Evolutionary conservation across 1,140 invertebrate species (phyloP), one percentile per base, ranked within the genome.

Genomic region (Argopecten irradians): DNA sequence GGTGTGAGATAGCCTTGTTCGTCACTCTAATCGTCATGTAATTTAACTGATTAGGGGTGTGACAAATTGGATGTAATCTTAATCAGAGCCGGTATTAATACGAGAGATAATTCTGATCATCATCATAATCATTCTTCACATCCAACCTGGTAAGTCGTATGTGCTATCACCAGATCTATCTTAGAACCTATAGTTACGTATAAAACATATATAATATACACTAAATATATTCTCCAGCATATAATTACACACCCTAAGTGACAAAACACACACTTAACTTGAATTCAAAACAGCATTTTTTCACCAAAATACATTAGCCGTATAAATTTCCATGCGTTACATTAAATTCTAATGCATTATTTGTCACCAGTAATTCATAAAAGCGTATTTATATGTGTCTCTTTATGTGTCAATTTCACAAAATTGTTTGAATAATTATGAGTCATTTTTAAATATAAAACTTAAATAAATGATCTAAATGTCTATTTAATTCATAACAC

Each of bases 331-430:
- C n/a, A 71, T 71, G 8, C 13, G 55, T 71, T 71, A 28, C 55
- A 71, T 71, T 71, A 71, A 71, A 71, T 71, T 71, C n/a, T 11
- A 71, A 71, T 71, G 55, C n/a, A n/a, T 71, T 71, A 28, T 71
- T 71, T 71, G 55, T n/a, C 22, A 16, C 22, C 28, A n/a, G 55
- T 71, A 71, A 71, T 71, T 71, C n/a, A 71, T 71, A 71, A 71
- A n/a, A 8, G 16, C 8, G 22, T n/a, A 28, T 28, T 28, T 71
- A 28, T 71, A 28, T 71, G n/a, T 7, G 55, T 71, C 55, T 3
- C n/a, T 71, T 71, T 71, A 16, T 71, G 13, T 71, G 55, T 3
- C 22, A 5, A 71, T 28, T 28, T 71, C 11, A 71, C n/a, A 28
- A 71, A 71, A 71, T 71, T 28, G 55, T 71, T 71, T 71, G 55